phyloP scores from a whole-genome alignment of 2,888 invertebrate genomes.

The Hyposoter didymator region DNA sequence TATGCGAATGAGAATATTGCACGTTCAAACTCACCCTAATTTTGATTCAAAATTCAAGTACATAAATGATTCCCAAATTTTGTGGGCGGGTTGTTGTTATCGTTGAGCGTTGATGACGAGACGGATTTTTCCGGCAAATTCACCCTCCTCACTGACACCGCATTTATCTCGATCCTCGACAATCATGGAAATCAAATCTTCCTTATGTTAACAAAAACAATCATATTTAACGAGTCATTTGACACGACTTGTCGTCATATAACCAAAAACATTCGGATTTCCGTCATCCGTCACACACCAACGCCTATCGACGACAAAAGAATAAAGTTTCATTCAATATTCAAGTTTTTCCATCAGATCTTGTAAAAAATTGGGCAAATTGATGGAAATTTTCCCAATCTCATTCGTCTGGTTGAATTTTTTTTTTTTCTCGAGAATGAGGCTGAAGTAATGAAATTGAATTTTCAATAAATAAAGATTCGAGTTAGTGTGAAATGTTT shows the following conservation, averaged over 20 bases:
- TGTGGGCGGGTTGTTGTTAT: slow-evolving; percentile 40
- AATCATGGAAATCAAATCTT: slow-evolving; percentile 47
- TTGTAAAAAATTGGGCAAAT: too few species aligned
- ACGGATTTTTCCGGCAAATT: slow-evolving; percentile 4
- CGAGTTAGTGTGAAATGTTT: slow-evolving; percentile 81
- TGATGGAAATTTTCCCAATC: too few species aligned
- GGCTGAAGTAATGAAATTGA: not conserved
- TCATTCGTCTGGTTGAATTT: too few species aligned
- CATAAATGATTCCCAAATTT: slow-evolving; percentile 72
- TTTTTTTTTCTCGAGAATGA: not conserved
- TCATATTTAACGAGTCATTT: slow-evolving; percentile 53
- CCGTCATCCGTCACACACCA: slow-evolving; percentile 55
- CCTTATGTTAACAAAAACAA: slow-evolving; percentile 47
- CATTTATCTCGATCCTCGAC: slow-evolving; percentile 11
- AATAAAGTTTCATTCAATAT: not conserved
- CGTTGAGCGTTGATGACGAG: not conserved
- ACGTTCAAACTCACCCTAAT: slow-evolving; percentile 51
- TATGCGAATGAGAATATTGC: too few species aligned
- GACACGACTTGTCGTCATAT: slow-evolving; percentile 36
- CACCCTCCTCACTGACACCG: slow-evolving; percentile 8
- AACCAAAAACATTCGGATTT: slow-evolving; percentile 58
- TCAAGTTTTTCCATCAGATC: too few species aligned
- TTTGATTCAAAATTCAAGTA: slow-evolving; percentile 72
- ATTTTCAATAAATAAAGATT: not conserved
- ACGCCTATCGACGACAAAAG: slow-evolving; percentile 46